Percentiles rank a stretch among this genome's conserved stretches.
These are phyloP conservation scores for Choristoneura rosaceana DNA, from an alignment of 2,888 invertebrate genomes.

Conservation along the genomic window DNA sequence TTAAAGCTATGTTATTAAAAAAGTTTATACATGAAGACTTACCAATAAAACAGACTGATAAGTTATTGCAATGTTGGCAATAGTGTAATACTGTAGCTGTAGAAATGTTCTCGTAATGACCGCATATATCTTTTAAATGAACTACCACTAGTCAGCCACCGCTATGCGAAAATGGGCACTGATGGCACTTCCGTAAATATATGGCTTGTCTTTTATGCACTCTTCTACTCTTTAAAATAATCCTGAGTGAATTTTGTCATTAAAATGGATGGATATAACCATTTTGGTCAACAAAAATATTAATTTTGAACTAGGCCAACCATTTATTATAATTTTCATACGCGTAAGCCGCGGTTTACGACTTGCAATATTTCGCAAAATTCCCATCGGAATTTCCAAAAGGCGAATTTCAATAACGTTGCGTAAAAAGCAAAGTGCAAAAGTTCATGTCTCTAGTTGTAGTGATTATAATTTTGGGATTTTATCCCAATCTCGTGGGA, in stretches of 20 bases:
- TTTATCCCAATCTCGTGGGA: too few relatives aligned
- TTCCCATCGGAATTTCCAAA: too few relatives aligned
- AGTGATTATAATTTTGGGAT: too few relatives aligned
- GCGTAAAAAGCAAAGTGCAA: too few relatives aligned
- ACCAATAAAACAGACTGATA: constrained; percentile 55
- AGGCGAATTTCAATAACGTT: too few relatives aligned
- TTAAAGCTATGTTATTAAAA: neutral
- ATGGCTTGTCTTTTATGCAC: constrained; percentile 67
- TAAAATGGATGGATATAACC: constrained; percentile 54
- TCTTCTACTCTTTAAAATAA: constrained; percentile 57
- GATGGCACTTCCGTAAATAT: constrained; percentile 64
- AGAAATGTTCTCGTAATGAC: constrained; percentile 74
- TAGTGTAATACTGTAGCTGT: constrained; percentile 62
- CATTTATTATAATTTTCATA: too few relatives aligned
- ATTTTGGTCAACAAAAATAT: neutral
- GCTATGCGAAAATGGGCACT: constrained; percentile 68
- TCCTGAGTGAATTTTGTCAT: constrained; percentile 66
- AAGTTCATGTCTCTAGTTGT: too few relatives aligned
- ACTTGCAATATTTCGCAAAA: too few relatives aligned
- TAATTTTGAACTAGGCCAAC: too few relatives aligned
- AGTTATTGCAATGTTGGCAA: constrained; percentile 59
- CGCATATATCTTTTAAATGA: constrained; percentile 82
- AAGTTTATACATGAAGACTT: constrained; percentile 12
- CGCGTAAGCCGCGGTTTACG: too few relatives aligned
- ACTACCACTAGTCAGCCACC: constrained; percentile 67